phyloP scores from a whole-genome alignment of 35 echinoderm and acorn worm genomes.

The Chiridota heheva region DNA sequence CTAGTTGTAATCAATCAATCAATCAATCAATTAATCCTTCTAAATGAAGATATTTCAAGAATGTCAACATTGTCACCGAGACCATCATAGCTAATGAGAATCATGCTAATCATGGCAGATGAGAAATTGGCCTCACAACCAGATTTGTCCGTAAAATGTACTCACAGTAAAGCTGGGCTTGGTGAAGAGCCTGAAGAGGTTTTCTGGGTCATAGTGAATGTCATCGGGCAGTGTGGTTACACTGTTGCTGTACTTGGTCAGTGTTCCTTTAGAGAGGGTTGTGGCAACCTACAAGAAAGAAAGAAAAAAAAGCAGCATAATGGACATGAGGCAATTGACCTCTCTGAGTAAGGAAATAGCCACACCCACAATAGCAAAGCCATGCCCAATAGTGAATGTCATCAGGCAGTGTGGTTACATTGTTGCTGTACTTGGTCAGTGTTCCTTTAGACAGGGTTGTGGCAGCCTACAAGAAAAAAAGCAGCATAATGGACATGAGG shows the following conservation, averaged over 20 bases:
- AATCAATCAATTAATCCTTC: no score
- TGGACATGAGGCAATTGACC: neutral
- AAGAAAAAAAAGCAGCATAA: slow-evolving; percentile 17
- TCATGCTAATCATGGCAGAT: no score
- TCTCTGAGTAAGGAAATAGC: no score
- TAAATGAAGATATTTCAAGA: no score
- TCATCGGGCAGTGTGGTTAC: slow-evolving; percentile 69
- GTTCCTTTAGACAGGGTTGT: slow-evolving; percentile 81
- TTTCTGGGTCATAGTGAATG: slow-evolving; percentile 79
- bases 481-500: neutral
- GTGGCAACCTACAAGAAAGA: slow-evolving; percentile 70
- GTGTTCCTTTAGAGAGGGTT: slow-evolving; percentile 71
- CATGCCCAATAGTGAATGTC: neutral
- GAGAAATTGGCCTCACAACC: no score
- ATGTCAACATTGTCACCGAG: no score
- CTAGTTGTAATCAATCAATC: no score
- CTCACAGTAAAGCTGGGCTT: slow-evolving; percentile 82
- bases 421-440: slow-evolving; percentile 40
- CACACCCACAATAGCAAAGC: slow-evolving; percentile 1
- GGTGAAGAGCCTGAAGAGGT: slow-evolving; percentile 80
- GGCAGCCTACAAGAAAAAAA: slow-evolving; percentile 61
- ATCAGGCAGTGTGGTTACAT: neutral
- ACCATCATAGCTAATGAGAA: no score
- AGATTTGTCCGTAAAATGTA: no score
- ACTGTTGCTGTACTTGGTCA: slow-evolving; percentile 74